Evolutionary conservation across 2,113 vertebrate species (phyloP).

Genomic region (Myrmecophaga tridactyla): DNA sequence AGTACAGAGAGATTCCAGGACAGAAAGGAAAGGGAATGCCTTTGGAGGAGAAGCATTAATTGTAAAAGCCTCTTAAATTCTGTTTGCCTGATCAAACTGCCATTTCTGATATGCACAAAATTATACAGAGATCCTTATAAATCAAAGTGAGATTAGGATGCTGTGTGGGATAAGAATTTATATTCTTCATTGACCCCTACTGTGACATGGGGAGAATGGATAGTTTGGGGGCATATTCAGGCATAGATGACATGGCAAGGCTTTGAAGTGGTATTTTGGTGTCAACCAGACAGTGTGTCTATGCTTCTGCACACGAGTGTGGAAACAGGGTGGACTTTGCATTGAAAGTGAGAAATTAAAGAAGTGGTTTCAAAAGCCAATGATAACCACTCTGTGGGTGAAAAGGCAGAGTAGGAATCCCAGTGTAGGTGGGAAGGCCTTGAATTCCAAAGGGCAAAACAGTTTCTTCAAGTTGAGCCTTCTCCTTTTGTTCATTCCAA

Average conservation of each 20-base stretch:
- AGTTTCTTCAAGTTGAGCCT: not conserved
- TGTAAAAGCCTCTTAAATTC: not conserved
- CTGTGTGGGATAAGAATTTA: not conserved
- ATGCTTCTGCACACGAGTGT: not conserved
- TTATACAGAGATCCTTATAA: not conserved
- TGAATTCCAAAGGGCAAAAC: constrained; percentile 40
- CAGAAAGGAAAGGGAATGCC: not conserved
- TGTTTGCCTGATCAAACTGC: not conserved
- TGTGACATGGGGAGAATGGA: not conserved
- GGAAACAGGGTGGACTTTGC: too few species aligned
- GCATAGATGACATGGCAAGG: not conserved
- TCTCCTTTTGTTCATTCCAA: constrained; percentile 41
- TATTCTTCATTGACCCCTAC: not conserved
- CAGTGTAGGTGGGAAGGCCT: not conserved
- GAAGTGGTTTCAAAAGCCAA: not conserved
- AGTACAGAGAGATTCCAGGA: not conserved
- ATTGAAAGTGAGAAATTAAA: constrained; percentile 15
- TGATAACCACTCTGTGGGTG: not conserved
- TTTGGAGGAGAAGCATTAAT: not conserved
- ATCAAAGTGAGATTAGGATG: not conserved
- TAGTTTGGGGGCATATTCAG: not conserved
- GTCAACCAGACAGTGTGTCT: not conserved
- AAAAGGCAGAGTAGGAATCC: not conserved
- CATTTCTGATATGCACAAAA: not conserved
- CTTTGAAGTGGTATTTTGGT: not conserved